Evolutionary conservation across 37 sponge, comb jelly and placozoan species (phyloP).

Genomic region (Agelas oroides): DNA sequence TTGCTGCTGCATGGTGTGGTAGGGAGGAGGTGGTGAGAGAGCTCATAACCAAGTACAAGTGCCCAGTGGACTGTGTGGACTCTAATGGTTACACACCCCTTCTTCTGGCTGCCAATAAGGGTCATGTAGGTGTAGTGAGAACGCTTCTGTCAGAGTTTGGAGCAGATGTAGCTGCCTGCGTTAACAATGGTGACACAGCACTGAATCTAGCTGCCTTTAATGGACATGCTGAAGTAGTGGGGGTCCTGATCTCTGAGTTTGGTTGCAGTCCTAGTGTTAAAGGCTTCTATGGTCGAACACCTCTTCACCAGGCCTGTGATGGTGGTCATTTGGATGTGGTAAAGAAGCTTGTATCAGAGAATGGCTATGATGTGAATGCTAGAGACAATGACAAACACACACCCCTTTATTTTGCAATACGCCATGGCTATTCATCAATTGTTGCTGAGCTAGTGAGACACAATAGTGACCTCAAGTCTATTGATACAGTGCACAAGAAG

Average conservation of each 20-base stretch:
- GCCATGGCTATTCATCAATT: too few relatives aligned
- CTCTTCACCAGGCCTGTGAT: neutral
- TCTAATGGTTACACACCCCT: constrained; percentile 2
- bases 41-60: neutral
- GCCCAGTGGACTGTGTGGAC: neutral
- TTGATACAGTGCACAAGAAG: too few relatives aligned
- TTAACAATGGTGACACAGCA: neutral
- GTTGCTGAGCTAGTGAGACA: too few relatives aligned
- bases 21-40: neutral
- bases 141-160: neutral
- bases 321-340: constrained; percentile 6
- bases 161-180: neutral
- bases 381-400: too few relatives aligned
- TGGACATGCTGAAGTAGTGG: neutral
- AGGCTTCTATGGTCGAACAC: neutral
- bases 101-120: neutral
- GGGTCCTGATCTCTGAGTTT: neutral
- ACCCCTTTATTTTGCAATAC: too few relatives aligned
- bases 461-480: too few relatives aligned
- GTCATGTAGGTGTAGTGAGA: constrained; percentile 8
- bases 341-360: neutral
- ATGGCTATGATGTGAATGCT: constrained; percentile 14
- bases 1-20: constrained; percentile 3
- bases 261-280: neutral
- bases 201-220: neutral